Evolutionary conservation across 2,113 vertebrate genomes (phyloP).

Genomic region (Ceratotherium simum): DNA sequence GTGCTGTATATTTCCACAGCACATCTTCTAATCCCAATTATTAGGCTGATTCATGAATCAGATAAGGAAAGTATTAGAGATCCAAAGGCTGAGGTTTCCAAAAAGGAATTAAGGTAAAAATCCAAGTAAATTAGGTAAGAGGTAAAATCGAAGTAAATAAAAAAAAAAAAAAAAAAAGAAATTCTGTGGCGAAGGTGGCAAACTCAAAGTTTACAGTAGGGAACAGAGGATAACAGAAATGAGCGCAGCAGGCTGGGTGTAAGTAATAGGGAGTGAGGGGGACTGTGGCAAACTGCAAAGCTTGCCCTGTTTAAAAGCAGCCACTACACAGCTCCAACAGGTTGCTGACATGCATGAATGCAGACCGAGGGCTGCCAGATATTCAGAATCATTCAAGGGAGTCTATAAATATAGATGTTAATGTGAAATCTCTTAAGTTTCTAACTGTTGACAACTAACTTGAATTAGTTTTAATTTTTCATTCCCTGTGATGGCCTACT

Average conservation of each 20-base stretch:
- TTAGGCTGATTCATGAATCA: background rate
- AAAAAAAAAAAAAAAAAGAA: background rate
- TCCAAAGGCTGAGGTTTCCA: constrained; percentile 59
- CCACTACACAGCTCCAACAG: background rate
- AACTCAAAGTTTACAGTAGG: background rate
- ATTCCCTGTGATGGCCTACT: background rate
- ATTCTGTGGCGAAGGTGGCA: background rate
- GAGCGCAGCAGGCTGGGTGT: background rate
- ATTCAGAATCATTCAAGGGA: background rate
- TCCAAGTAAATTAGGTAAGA: background rate
- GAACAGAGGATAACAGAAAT: background rate
- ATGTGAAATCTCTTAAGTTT: background rate
- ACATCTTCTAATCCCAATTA: background rate
- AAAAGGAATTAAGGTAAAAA: constrained; percentile 69
- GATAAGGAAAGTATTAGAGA: background rate
- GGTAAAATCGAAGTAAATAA: background rate
- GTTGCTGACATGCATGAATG: background rate
- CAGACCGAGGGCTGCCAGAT: background rate
- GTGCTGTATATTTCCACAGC: background rate
- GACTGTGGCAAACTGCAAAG: background rate
- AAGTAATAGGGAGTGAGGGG: background rate
- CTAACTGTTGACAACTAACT: background rate
- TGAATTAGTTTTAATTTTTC: constrained; percentile 20
- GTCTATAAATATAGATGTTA: background rate
- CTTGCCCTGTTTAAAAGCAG: background rate